Evolutionary conservation across 2,797 vertebrate species (phyloP).

Genomic region (Ceryle rudis): DNA sequence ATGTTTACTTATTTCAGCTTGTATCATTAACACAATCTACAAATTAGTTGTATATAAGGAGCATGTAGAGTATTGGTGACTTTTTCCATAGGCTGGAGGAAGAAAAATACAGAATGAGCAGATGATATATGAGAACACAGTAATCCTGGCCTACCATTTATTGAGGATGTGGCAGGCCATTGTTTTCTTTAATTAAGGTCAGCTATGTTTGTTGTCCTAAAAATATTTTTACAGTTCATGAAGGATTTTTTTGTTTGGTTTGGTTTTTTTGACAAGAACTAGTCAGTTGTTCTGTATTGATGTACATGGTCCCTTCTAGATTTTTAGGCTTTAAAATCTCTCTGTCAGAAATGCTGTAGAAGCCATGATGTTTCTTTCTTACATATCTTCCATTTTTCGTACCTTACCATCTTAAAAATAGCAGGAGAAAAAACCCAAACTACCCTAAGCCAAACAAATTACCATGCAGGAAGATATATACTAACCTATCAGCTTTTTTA

Average conservation of each 20-base stretch:
- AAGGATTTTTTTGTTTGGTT: neutral
- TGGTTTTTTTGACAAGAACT: neutral
- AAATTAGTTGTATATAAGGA: neutral
- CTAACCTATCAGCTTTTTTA: neutral
- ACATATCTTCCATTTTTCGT: neutral
- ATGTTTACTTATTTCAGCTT: neutral
- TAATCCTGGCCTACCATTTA: neutral
- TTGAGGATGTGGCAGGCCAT: fast-evolving
- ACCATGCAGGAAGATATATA: neutral
- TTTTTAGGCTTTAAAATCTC: neutral
- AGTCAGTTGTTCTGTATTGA: neutral
- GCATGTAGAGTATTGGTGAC: neutral
- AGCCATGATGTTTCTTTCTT: neutral
- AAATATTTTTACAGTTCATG: neutral
- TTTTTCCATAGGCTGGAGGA: neutral
- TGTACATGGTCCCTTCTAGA: neutral
- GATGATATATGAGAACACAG: neutral
- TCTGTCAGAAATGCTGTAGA: neutral
- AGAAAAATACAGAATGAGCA: neutral
- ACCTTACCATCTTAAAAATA: neutral
- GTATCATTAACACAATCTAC: neutral
- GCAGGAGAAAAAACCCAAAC: neutral
- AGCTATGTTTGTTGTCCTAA: neutral
- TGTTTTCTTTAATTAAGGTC: neutral
- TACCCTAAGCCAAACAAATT: neutral